Percentiles rank a stretch among this genome's conserved stretches.
phyloP scores from a whole-genome alignment of 2,888 invertebrate species.

The Chymomyza amoena region DNA sequence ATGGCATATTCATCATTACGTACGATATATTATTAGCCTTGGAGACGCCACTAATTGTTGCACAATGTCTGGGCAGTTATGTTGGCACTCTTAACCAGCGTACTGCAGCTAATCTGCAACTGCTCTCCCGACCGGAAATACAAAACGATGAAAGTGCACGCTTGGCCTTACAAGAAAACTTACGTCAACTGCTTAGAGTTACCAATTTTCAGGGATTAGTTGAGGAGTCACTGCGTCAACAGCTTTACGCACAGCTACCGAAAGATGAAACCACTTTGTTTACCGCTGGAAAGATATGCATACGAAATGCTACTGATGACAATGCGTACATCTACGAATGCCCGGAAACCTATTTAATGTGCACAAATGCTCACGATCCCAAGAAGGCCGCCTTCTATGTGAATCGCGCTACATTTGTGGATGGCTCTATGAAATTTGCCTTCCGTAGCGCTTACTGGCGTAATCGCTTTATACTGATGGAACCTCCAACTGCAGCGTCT shows the following conservation, averaged over 20 bases:
- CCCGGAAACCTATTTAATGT: conserved; percentile 62
- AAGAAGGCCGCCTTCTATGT: conserved; percentile 57
- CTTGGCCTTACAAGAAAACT: conserved; percentile 30
- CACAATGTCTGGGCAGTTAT: conserved; percentile 39
- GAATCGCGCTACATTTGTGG: conserved; percentile 34
- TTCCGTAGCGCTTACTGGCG: conserved; percentile 61
- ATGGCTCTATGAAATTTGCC: conserved; percentile 42
- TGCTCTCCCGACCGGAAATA: conserved; percentile 40
- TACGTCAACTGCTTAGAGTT: conserved; percentile 36
- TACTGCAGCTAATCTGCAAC: conserved; percentile 49
- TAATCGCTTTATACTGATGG: conserved; percentile 53
- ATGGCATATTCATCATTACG: conserved; percentile 49
- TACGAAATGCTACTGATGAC: conserved; percentile 51
- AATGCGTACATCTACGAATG: conserved; percentile 64
- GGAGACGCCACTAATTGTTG: conserved; percentile 44
- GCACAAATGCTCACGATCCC: conserved; percentile 51
- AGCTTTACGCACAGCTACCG: conserved; percentile 44
- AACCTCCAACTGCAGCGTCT: conserved; percentile 11
- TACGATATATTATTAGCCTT: conserved; percentile 50
- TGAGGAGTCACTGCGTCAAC: conserved; percentile 8
- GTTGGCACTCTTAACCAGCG: conserved; percentile 41
- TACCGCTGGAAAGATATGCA: conserved; percentile 55
- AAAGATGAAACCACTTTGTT: conserved; percentile 47
- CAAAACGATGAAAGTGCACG: conserved; percentile 21
- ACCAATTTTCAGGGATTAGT: conserved; percentile 37